Conservation (phyloP, 2,888 invertebrate species). For the Sinhomidia bicolor region DNA sequence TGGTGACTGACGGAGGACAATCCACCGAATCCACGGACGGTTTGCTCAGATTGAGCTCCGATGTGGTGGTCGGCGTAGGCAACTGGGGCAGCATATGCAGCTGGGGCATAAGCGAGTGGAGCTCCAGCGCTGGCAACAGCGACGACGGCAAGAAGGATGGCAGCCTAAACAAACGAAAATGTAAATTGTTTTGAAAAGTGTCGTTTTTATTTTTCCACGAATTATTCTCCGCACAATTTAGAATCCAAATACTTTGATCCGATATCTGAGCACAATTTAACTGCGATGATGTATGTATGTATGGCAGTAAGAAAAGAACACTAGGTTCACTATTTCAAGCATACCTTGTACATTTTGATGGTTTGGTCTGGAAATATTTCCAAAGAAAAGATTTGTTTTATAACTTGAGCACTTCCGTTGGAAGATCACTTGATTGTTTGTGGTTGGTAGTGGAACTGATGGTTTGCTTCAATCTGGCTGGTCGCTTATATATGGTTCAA, state of each 20-base stretch:
- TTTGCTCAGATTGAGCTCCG: constrained; percentile 74
- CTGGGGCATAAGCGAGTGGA: too few relatives aligned
- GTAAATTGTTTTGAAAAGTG: not conserved
- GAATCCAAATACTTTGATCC: not conserved
- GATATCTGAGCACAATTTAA: not conserved
- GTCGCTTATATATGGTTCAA: constrained; percentile 68
- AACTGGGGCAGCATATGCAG: too few relatives aligned
- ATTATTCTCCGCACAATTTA: not conserved
- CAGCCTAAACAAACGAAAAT: constrained; percentile 57
- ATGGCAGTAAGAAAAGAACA: not conserved
- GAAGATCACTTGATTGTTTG: constrained; percentile 65
- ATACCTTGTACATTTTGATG: constrained; percentile 78
- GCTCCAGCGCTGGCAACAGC: constrained; percentile 69
- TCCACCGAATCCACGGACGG: constrained; percentile 77
- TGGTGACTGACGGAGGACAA: constrained; percentile 71
- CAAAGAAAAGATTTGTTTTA: constrained; percentile 34
- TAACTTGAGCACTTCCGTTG: constrained; percentile 55
- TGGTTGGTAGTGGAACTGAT: constrained; percentile 61
- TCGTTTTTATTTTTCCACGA: not conserved
- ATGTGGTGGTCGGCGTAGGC: constrained; percentile 66
- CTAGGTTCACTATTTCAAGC: not conserved
- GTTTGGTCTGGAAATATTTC: constrained; percentile 76
- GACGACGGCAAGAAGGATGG: constrained; percentile 70
- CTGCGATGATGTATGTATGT: not conserved
- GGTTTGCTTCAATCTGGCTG: not conserved